Conservation (phyloP, 1,140 invertebrate genomes). For the Drosophila ficusphila region DNA sequence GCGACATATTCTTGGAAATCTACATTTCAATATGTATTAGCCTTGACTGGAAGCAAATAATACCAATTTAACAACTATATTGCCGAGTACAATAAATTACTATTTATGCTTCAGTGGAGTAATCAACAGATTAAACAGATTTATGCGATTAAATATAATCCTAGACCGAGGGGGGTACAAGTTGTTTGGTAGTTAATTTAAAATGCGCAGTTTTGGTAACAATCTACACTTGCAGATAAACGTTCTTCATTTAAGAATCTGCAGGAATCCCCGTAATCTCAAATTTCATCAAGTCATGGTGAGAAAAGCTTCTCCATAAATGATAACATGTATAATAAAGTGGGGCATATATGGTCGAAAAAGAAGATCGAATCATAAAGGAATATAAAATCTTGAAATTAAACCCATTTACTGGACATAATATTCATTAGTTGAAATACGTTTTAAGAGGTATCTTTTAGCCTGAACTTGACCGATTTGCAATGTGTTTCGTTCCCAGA, state of each 20-base stretch:
- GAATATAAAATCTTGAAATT: background rate
- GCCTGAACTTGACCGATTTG: background rate
- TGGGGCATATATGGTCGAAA: too few species aligned
- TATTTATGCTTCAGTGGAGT: background rate
- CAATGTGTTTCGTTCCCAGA: slow-evolving; percentile 37
- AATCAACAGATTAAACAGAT: background rate
- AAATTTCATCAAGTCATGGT: slow-evolving; percentile 18
- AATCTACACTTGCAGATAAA: too few species aligned
- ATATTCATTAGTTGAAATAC: background rate
- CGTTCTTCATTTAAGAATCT: background rate
- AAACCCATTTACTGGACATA: background rate
- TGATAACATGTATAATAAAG: background rate
- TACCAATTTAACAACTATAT: too few species aligned
- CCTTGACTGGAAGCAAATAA: too few species aligned
- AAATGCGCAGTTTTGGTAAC: background rate
- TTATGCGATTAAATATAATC: background rate
- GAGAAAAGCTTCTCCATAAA: slow-evolving; percentile 14
- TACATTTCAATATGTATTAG: too few species aligned
- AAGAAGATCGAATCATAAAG: too few species aligned
- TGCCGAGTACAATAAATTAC: background rate
- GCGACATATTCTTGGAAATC: too few species aligned
- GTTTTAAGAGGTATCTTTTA: background rate
- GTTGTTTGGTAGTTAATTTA: background rate
- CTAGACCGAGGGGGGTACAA: background rate
- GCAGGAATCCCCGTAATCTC: background rate